These are phyloP conservation scores for Diabrotica balteata DNA, from an alignment of 2,888 invertebrate genomes.

Conservation along the genomic window DNA sequence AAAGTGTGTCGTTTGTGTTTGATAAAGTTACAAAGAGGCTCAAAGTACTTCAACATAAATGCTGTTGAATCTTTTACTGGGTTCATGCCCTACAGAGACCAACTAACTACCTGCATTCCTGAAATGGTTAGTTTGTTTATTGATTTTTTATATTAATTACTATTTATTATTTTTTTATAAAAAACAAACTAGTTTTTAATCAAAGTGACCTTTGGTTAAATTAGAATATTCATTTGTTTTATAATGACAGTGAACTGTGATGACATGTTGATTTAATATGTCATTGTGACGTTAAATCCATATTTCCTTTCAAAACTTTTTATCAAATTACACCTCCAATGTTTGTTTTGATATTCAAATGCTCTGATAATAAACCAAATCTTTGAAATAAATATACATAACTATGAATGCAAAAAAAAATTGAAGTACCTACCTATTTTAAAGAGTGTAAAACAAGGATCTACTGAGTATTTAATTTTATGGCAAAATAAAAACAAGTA, in stretches of 20 bases:
- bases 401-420: no score
- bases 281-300: slow-evolving; percentile 16
- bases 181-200: neutral
- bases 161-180: neutral
- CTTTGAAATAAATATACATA: neutral
- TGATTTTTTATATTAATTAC: slow-evolving; percentile 14
- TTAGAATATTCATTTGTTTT: slow-evolving; percentile 10
- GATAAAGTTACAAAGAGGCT: slow-evolving; percentile 44
- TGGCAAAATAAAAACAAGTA: no score
- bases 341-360: neutral
- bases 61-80: slow-evolving; percentile 50
- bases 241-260: slow-evolving; percentile 9
- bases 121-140: slow-evolving; percentile 46
- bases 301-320: neutral
- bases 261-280: slow-evolving; percentile 8
- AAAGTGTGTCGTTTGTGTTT: slow-evolving; percentile 52
- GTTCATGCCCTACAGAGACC: slow-evolving; percentile 52
- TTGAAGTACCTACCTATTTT: neutral
- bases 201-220: neutral
- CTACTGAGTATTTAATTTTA: no score
- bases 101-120: slow-evolving; percentile 51
- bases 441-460: no score
- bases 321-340: neutral
- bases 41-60: slow-evolving; percentile 51
- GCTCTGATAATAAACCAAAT: neutral